phyloP scores from a whole-genome alignment of 2,888 invertebrate genomes.

The Ochlodes sylvanus region DNA sequence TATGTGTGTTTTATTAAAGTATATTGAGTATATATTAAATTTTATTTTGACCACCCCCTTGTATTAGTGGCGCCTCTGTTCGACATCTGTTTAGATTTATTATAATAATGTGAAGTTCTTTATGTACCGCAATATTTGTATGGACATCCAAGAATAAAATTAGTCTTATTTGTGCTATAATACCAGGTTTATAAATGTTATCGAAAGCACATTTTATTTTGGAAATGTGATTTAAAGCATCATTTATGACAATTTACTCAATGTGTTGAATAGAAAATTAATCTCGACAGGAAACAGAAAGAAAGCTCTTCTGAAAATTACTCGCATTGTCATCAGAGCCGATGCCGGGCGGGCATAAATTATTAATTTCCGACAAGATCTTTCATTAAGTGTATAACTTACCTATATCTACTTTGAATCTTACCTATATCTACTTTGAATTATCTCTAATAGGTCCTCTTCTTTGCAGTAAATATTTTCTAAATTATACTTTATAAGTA shows the following conservation, averaged over 20 bases:
- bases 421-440: too few species aligned
- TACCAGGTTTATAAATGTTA: background rate
- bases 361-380: constrained; percentile 23
- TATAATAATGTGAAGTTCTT: too few species aligned
- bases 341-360: constrained; percentile 47
- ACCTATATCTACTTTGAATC: too few species aligned
- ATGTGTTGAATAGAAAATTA: constrained; percentile 54
- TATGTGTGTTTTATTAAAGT: too few species aligned
- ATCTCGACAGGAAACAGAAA: constrained; percentile 51
- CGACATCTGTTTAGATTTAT: too few species aligned
- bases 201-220: background rate
- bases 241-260: constrained; percentile 40
- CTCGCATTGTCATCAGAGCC: constrained; percentile 56
- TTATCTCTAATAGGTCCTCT: too few species aligned
- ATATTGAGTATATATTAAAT: too few species aligned
- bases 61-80: too few species aligned
- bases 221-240: constrained; percentile 11
- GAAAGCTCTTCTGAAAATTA: constrained; percentile 61
- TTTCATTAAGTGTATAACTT: background rate
- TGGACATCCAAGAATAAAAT: background rate
- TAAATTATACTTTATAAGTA: too few species aligned
- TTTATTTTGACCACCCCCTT: too few species aligned
- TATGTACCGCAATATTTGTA: too few species aligned
- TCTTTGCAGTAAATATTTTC: too few species aligned
- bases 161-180: background rate